These are phyloP conservation scores for Phrynocephalus guinanensis DNA, from an alignment of 2,797 vertebrate genomes.

Conservation along the genomic window DNA sequence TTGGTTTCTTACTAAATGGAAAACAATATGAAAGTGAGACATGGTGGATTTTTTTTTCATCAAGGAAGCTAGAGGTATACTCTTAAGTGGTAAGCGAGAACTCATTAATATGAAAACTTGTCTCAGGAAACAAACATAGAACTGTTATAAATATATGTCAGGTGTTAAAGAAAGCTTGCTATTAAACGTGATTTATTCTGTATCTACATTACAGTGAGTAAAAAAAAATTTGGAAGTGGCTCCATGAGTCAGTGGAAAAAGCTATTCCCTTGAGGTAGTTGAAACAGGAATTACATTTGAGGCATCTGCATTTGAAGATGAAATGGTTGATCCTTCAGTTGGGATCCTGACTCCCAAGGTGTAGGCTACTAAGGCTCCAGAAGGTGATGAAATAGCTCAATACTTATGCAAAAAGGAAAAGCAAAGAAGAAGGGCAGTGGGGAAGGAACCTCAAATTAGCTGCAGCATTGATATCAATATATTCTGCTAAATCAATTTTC, in stretches of 20 bases:
- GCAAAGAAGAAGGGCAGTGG: background rate
- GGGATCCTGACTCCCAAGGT: background rate
- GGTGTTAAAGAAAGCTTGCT: background rate
- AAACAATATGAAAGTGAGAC: background rate
- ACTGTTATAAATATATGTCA: background rate
- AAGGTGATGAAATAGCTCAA: background rate
- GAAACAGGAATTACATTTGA: background rate
- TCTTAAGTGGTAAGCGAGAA: background rate
- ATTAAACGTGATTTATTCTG: background rate
- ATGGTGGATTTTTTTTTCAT: background rate
- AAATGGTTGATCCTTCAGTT: background rate
- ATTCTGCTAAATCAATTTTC: too few species aligned
- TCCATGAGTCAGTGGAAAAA: background rate
- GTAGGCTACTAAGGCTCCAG: background rate
- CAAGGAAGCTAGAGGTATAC: background rate
- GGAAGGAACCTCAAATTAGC: background rate
- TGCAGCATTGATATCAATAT: background rate
- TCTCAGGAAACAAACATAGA: background rate
- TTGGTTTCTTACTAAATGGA: background rate
- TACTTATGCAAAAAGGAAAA: background rate
- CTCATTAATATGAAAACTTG: background rate
- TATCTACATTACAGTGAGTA: background rate
- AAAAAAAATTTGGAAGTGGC: background rate
- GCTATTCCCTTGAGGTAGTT: background rate
- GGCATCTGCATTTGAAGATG: background rate